Base-by-base conservation (phyloP, 2,797 vertebrate species). In the Menidia menidia region DNA sequence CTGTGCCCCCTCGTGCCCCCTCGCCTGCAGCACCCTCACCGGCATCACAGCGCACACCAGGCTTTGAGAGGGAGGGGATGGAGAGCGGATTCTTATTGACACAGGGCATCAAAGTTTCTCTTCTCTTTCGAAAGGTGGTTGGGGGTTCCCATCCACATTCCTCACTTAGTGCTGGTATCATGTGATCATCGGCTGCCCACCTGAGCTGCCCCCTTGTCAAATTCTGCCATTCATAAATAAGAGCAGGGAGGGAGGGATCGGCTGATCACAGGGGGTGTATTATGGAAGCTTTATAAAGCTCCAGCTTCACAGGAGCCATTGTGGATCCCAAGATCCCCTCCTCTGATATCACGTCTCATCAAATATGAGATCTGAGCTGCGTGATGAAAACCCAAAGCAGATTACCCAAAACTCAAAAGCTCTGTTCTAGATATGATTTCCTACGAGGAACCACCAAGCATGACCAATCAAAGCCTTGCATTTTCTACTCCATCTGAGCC, bases 21-120 rank as follows among this genome's bases (percentile, higher is more conserved):
- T 70, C 25, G 2, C 78, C 76, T 75, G 43, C 70, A 69, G 63
- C 79, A 44, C 77, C 73, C 80, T 68, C 71, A 73, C 73, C 80
- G 7, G 81, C 73, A 81, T 87, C 44, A 32, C 71, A 66, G 77
- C 86, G 80, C 84, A 88, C 82, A 85, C 81, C 70, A 81, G 82
- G 70, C 61, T 60, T 43, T 42, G 51, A 48, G 68, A 45, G 80
- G 82, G 85, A 84, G 75, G 74, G 81, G 60, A 62, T 83, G 81
- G 86, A 85, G 90, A 73, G 84, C 31, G 86, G 83, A 86, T 93
- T 95, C 90, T 93, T 94, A 95, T 95, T 95, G 94, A 95, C 95
- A 92, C 90, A 85, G 92, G 85, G 93, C 95, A 96, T 97, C 96
- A 97, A 97, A 96, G 95, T 94, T 85, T 73, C 78, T 92, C 7